Conservation (phyloP, 2,888 invertebrate genomes). For the Uropetala carovei region DNA sequence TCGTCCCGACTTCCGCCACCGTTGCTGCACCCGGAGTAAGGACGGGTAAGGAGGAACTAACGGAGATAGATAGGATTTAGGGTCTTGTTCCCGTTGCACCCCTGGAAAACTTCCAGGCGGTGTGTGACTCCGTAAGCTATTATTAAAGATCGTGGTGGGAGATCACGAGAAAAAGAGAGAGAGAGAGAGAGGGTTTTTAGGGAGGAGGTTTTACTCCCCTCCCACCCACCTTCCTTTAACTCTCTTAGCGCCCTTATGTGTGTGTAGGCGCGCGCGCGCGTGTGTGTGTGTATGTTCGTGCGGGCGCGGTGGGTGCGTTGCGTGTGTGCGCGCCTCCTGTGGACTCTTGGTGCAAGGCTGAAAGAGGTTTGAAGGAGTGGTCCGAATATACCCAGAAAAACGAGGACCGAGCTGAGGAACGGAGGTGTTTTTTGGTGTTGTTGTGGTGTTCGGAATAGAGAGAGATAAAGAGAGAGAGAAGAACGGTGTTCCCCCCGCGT, state of each 20-base stretch:
- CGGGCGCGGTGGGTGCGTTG: neutral
- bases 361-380: slow-evolving; percentile 19
- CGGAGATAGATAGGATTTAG: neutral
- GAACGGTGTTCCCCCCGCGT: neutral
- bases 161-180: neutral
- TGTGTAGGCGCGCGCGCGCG: neutral
- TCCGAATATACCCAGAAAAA: neutral
- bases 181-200: neutral
- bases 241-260: neutral
- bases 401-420: neutral
- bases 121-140: slow-evolving; percentile 60
- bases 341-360: neutral
- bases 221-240: neutral
- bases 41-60: neutral
- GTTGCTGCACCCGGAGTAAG: neutral
- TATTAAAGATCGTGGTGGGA: slow-evolving; percentile 51
- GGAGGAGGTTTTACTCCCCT: slow-evolving; percentile 4
- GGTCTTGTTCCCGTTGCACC: slow-evolving; percentile 47
- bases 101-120: slow-evolving; percentile 59
- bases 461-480: neutral
- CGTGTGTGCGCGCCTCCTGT: neutral
- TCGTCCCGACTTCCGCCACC: neutral
- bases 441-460: neutral
- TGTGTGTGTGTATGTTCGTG: neutral
- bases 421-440: neutral